Percentiles rank a stretch among this genome's conserved stretches.
phyloP scores from a whole-genome alignment of 2,113 vertebrate species.

The Sceloporus tristichus region DNA sequence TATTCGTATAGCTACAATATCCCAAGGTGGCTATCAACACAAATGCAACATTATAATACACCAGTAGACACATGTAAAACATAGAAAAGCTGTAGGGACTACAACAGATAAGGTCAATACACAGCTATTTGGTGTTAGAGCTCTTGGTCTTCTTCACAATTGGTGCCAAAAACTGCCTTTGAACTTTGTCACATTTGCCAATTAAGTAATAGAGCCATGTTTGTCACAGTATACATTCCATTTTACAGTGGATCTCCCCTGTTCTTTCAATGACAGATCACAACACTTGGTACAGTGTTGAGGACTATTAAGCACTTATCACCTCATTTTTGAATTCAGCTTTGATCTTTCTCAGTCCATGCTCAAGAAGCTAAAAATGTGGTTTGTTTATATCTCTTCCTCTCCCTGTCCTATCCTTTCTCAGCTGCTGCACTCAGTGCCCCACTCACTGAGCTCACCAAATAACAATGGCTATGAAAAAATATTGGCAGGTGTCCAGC shows the following conservation, averaged over 20 bases:
- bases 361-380: background rate
- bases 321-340: background rate
- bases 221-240: background rate
- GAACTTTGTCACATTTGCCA: background rate
- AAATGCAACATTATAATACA: background rate
- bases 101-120: slow-evolving; percentile 63
- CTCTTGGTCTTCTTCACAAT: background rate
- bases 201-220: background rate
- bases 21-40: background rate
- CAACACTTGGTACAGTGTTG: too few relatives aligned
- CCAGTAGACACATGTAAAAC: background rate
- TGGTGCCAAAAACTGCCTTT: background rate
- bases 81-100: background rate
- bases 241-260: background rate
- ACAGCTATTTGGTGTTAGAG: background rate
- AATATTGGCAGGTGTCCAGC: slow-evolving; percentile 49
- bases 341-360: background rate
- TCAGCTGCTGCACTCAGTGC: slow-evolving; percentile 74
- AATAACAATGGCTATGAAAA: slow-evolving; percentile 53
- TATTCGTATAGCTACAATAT: background rate
- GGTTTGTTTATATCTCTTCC: background rate
- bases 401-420: background rate
- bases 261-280: background rate
- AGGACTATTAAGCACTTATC: background rate
- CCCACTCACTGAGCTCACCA: slow-evolving; percentile 57